phyloP scores from a whole-genome alignment of 2,797 vertebrate genomes.

The Pipistrellus kuhlii region DNA sequence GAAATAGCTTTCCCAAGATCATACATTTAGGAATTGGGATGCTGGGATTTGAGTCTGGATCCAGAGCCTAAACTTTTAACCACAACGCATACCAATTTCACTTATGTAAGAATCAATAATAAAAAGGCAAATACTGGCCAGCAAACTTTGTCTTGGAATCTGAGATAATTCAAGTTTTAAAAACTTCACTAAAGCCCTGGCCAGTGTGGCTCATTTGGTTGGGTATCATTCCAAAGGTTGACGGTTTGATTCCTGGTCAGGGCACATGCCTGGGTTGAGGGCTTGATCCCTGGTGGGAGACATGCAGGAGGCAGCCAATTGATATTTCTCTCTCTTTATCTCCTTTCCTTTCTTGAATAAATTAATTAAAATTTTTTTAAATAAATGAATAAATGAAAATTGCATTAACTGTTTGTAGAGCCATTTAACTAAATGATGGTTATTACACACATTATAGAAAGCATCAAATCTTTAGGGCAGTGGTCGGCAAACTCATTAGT shows the following conservation, averaged over 20 bases:
- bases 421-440: not conserved
- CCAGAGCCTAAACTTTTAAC: not conserved
- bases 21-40: not conserved
- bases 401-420: not conserved
- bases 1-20: not conserved
- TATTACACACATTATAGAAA: not conserved
- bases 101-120: not conserved
- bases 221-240: not conserved
- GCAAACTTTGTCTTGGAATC: not conserved
- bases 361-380: not conserved
- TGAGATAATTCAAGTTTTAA: not conserved
- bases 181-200: not conserved
- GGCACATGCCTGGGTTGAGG: too few species aligned
- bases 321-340: not conserved
- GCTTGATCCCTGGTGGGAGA: not conserved
- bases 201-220: not conserved
- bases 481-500: too few species aligned
- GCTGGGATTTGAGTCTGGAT: not conserved
- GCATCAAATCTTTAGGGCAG: not conserved
- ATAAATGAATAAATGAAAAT: not conserved
- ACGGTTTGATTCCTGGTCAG: too few species aligned
- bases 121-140: not conserved
- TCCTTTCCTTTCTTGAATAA: not conserved
- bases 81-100: not conserved
- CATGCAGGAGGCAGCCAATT: not conserved